phyloP scores from a whole-genome alignment of 2,113 vertebrate genomes.

The Malurus cyaneus region DNA sequence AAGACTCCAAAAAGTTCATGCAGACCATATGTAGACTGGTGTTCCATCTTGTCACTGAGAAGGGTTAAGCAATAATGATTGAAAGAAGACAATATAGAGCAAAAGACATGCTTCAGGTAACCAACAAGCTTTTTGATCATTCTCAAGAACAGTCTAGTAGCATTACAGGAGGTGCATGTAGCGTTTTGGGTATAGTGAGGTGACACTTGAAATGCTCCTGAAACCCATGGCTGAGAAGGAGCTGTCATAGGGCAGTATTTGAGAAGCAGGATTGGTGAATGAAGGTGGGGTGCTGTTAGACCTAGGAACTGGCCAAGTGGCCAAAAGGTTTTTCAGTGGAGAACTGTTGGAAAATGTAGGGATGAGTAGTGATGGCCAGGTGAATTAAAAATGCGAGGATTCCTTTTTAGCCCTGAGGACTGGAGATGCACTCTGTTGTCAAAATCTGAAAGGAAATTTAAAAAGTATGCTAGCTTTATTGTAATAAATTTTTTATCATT shows the following conservation, averaged over 20 bases:
- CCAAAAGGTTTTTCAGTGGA: not conserved
- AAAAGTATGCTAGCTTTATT: not conserved
- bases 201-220: not conserved
- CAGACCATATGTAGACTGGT: not conserved
- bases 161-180: not conserved
- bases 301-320: not conserved
- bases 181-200: not conserved
- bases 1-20: not conserved
- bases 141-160: not conserved
- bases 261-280: not conserved
- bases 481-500: not conserved
- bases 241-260: not conserved
- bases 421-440: not conserved
- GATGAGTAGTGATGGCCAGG: not conserved
- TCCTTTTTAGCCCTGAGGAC: not conserved
- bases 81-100: not conserved
- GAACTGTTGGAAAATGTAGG: not conserved
- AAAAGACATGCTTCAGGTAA: not conserved
- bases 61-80: not conserved
- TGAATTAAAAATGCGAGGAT: not conserved
- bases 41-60: not conserved
- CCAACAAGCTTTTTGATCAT: not conserved
- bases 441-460: not conserved
- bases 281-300: not conserved
- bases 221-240: not conserved